Evolutionary conservation across 2,797 vertebrate genomes (phyloP).

Genomic region (Dendrocincla fuliginosa): DNA sequence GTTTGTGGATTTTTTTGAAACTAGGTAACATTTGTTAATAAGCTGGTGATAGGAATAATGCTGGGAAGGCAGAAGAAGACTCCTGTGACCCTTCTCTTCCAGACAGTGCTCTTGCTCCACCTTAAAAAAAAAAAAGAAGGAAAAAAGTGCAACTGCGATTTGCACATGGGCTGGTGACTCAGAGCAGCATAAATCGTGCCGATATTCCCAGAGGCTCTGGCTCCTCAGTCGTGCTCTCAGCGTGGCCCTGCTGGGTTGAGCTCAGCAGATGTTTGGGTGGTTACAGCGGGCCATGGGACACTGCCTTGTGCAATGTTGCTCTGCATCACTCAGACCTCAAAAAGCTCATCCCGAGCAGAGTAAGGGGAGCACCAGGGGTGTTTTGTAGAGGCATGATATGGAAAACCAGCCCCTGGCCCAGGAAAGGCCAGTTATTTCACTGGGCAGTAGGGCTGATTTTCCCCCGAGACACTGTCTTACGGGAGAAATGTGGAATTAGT

Average conservation of each 20-base stretch:
- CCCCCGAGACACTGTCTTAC: not conserved
- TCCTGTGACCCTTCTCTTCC: not conserved
- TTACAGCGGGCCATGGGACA: not conserved
- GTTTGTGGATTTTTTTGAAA: not conserved
- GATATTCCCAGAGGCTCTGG: slow-evolving; percentile 9
- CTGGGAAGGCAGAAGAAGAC: not conserved
- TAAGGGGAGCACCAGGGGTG: not conserved
- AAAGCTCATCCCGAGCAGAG: slow-evolving; percentile 8
- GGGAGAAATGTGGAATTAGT: not conserved
- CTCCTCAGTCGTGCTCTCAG: slow-evolving; percentile 32
- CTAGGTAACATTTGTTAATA: not conserved
- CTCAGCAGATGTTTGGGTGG: slow-evolving; percentile 51
- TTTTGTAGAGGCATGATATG: not conserved
- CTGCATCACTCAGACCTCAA: slow-evolving; percentile 3
- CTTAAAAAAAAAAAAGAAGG: not conserved
- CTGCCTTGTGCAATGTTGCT: not conserved
- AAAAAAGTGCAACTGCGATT: not conserved
- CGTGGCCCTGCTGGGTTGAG: slow-evolving; percentile 36
- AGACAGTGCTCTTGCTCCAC: not conserved
- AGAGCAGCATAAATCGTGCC: slow-evolving; percentile 15
- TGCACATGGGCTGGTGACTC: slow-evolving; percentile 47
- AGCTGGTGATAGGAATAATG: not conserved
- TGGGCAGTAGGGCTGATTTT: not conserved
- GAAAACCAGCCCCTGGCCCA: not conserved
- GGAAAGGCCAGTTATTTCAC: not conserved